Evolutionary conservation across 2,797 vertebrate genomes (phyloP).

Genomic region (Poeciliopsis paucimaculata): DNA sequence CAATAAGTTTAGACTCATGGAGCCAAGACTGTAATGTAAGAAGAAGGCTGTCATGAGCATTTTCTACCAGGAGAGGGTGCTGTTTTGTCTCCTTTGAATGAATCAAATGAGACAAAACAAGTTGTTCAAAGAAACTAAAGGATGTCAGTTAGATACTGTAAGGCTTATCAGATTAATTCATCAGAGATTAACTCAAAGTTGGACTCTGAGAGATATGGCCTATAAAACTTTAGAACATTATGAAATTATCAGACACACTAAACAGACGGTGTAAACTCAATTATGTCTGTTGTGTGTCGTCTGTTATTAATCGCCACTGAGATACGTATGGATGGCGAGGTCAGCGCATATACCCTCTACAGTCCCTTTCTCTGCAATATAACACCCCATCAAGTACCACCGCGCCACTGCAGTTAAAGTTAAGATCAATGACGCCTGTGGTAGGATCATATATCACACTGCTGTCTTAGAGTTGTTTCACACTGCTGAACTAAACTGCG

Average conservation of each 20-base stretch:
- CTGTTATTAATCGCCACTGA: slow-evolving; percentile 53
- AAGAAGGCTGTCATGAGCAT: slow-evolving; percentile 24
- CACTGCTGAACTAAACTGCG: slow-evolving; percentile 67
- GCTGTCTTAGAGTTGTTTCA: slow-evolving; percentile 70
- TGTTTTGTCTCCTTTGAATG: slow-evolving; percentile 49
- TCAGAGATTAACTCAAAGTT: slow-evolving; percentile 10
- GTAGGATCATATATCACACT: slow-evolving; percentile 62
- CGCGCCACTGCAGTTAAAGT: slow-evolving; percentile 67
- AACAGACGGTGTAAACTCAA: slow-evolving; percentile 20
- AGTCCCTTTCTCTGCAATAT: slow-evolving; percentile 59
- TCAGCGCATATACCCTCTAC: slow-evolving; percentile 33
- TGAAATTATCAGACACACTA: slow-evolving; percentile 19
- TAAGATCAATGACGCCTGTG: slow-evolving; percentile 68
- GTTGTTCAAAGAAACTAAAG: background rate
- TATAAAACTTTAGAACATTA: slow-evolving; percentile 32
- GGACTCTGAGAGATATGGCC: slow-evolving; percentile 1
- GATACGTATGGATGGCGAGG: slow-evolving; percentile 35
- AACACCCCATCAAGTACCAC: slow-evolving; percentile 64
- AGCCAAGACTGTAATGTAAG: background rate
- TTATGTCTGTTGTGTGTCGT: slow-evolving; percentile 34
- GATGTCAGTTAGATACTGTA: background rate
- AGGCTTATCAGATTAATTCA: slow-evolving; percentile 16
- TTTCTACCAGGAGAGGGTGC: slow-evolving; percentile 65
- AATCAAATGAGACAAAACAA: background rate
- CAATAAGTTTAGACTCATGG: slow-evolving; percentile 27